Evolutionary conservation across 1,140 invertebrate species (phyloP), one percentile per base, ranked within the genome.

Genomic region (Bactericera cockerelli): DNA sequence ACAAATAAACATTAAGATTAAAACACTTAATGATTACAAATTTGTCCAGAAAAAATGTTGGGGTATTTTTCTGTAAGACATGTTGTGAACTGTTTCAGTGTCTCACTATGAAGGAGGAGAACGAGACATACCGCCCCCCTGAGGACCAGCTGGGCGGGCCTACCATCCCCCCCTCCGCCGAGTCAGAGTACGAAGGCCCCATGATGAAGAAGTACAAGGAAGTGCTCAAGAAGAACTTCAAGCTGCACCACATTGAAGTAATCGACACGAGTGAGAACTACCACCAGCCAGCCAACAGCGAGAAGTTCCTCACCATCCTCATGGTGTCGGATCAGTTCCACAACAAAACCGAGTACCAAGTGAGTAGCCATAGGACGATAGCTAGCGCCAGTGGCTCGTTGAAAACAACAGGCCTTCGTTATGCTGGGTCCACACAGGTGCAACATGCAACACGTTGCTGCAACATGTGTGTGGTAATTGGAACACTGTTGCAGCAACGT

Each of bases 221-320:
- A n/a, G 42, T 49, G 4, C n/a, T 49, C 8, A 16, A 49, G 42
- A 22, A 49, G n/a, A 49, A 49, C 42, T 49, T 49, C 22, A 49
- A 49, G 22, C n/a, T 49, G 8, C 42, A 49, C 22, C 42, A 49
- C 22, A 19, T 49, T 16, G 42, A 49, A 22, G 22, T 49, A n/a
- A 16, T 49, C 3, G 42, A 49, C n/a, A 49, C 42, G n/a, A 49
- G 42, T 49, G 42, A 49, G n/a, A 4, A 49, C 19, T 49, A 49
- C n/a, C 4, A 4, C 22, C 42, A 19, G 22, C 42, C 42, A 8
- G 42, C 42, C 4, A 49, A 49, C 42, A 49, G 42, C 19, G 42
- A 49, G 22, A 49, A 49, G 42, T 49, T 49, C 42, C 42, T 49
- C 4, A 49, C 42, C 19, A 49, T 49, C 42, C 42, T 49, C n/a